Conservation (phyloP, 2,113 vertebrate genomes). For the Zapus hudsonius region DNA sequence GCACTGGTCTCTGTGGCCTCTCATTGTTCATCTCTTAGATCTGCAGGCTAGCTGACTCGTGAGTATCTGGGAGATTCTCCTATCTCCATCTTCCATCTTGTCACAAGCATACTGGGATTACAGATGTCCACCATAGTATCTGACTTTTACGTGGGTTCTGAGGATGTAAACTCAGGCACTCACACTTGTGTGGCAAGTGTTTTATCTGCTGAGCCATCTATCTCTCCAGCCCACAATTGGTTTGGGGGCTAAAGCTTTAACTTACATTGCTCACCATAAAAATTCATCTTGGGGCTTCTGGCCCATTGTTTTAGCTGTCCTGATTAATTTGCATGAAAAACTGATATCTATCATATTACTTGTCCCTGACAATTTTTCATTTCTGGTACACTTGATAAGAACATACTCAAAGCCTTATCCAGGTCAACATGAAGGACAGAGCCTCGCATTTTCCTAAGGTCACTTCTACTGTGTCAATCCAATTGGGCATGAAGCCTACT, state of each 20-base stretch:
- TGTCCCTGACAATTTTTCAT: neutral
- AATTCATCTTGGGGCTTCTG: neutral
- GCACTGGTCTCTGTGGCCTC: too few species aligned
- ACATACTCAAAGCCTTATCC: neutral
- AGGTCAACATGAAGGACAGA: neutral
- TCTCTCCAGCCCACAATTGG: neutral
- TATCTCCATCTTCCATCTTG: too few species aligned
- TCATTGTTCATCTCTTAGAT: too few species aligned
- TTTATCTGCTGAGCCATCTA: too few species aligned
- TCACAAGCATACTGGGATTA: too few species aligned
- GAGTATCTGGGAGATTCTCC: too few species aligned
- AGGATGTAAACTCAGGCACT: too few species aligned
- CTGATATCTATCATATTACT: neutral
- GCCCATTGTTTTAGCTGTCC: neutral
- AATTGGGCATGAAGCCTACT: neutral
- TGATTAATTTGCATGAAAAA: neutral
- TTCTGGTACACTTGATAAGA: neutral
- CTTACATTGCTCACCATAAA: neutral
- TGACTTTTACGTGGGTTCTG: too few species aligned
- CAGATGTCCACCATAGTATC: too few species aligned
- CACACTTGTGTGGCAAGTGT: too few species aligned
- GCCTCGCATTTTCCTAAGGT: neutral
- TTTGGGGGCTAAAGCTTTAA: neutral
- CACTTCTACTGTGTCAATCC: neutral
- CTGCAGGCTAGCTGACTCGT: too few species aligned